Evolutionary conservation across 2,113 vertebrate species (phyloP).

Genomic region (Centrocercus urophasianus): DNA sequence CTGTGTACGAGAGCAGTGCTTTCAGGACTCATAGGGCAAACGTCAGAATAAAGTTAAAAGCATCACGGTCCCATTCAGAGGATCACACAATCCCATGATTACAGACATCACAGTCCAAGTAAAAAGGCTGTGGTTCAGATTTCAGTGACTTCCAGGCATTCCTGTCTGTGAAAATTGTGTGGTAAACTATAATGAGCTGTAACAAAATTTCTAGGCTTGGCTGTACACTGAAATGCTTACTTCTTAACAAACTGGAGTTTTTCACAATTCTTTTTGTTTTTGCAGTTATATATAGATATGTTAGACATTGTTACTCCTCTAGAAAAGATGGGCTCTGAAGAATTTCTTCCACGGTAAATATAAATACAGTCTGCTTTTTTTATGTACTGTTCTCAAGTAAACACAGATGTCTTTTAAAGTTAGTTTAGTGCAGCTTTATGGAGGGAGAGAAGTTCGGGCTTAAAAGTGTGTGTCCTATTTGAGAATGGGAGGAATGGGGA

Average conservation of each 20-base stretch:
- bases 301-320: conserved; percentile 86
- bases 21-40: background rate
- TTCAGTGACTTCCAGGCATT: background rate
- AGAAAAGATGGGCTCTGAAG: conserved; percentile 82
- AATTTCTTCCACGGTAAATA: conserved; percentile 89
- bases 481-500: background rate
- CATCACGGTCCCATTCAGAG: background rate
- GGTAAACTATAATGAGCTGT: background rate
- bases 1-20: accelerated
- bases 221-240: background rate
- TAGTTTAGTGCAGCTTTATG: background rate
- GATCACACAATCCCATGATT: background rate
- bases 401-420: background rate
- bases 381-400: background rate
- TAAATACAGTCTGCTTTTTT: background rate
- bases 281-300: conserved; percentile 92
- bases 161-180: background rate
- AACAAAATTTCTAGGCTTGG: background rate
- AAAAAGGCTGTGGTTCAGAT: background rate
- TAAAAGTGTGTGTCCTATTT: background rate
- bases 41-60: background rate
- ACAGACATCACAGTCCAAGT: background rate
- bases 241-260: background rate
- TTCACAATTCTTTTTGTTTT: background rate
- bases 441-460: background rate